Percentiles rank a stretch among this genome's conserved stretches.
phyloP scores from a whole-genome alignment of 2,888 invertebrate genomes.

The Xestia ashworthii region DNA sequence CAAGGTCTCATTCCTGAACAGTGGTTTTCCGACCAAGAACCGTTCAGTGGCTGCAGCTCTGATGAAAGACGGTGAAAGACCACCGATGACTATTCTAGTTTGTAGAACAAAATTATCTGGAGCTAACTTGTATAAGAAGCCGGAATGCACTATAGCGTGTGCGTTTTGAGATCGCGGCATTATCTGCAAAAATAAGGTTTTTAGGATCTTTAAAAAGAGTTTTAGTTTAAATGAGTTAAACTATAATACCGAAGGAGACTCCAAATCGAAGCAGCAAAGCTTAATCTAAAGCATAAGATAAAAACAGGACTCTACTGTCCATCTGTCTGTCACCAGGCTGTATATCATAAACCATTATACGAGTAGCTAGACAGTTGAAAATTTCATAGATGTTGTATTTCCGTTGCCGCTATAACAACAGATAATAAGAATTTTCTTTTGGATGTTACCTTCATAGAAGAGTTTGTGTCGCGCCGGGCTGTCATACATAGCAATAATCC shows the following conservation, averaged over 20 bases:
- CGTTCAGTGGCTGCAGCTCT: slow-evolving; percentile 90
- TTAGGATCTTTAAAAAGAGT: background rate
- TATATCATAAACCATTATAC: too few relatives aligned
- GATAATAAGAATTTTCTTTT: too few relatives aligned
- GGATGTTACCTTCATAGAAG: background rate
- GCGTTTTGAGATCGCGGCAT: slow-evolving; percentile 94
- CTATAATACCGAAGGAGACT: background rate
- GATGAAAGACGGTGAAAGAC: slow-evolving; percentile 83
- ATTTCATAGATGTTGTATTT: too few relatives aligned
- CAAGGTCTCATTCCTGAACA: slow-evolving; percentile 82
- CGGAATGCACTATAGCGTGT: slow-evolving; percentile 94
- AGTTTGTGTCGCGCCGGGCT: background rate
- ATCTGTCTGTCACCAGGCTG: too few relatives aligned
- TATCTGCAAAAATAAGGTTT: slow-evolving; percentile 85
- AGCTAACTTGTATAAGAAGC: slow-evolving; percentile 89
- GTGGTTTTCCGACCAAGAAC: slow-evolving; percentile 81
- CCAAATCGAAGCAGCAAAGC: background rate
- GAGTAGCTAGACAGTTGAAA: too few relatives aligned
- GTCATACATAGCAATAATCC: background rate
- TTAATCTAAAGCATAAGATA: too few relatives aligned
- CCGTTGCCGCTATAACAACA: too few relatives aligned
- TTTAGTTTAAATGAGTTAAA: background rate
- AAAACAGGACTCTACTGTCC: too few relatives aligned
- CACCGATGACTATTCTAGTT: slow-evolving; percentile 91
- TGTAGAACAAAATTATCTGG: slow-evolving; percentile 67